These are phyloP conservation scores for Gasterosteus nipponicus DNA, from an alignment of 2,113 vertebrate species.

Conservation along the genomic window DNA sequence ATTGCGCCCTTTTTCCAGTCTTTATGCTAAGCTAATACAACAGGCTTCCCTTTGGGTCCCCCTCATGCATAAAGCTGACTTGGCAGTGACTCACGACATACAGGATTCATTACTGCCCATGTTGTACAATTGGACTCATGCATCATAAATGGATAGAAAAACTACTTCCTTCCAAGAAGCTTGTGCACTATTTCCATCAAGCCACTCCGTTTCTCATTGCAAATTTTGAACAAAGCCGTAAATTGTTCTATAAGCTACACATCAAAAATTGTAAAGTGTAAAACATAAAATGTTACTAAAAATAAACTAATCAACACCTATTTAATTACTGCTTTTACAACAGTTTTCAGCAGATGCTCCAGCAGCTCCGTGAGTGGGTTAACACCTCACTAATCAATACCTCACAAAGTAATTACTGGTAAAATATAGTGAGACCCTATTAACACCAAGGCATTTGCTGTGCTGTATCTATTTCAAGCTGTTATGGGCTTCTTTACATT, in stretches of 20 bases:
- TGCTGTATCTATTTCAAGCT: not conserved
- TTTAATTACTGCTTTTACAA: constrained; percentile 23
- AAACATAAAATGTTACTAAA: not conserved
- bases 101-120: constrained; percentile 37
- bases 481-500: not conserved
- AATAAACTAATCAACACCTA: constrained; percentile 9
- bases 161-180: not conserved
- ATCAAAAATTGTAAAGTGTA: constrained; percentile 7
- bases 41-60: not conserved
- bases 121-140: constrained; percentile 17
- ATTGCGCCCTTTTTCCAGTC: not conserved
- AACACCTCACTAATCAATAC: constrained; percentile 29
- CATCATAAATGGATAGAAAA: constrained; percentile 47
- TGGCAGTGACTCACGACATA: constrained; percentile 11
- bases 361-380: constrained; percentile 4
- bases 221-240: constrained; percentile 5
- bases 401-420: constrained; percentile 21
- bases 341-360: constrained; percentile 37
- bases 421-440: constrained; percentile 22
- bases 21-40: not conserved
- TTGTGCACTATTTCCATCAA: not conserved
- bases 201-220: not conserved
- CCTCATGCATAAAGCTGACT: constrained; percentile 2
- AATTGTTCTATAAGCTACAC: constrained; percentile 6
- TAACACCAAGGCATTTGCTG: constrained; percentile 1